Conservation (phyloP, 2,797 vertebrate species). For the Myotis pilosus region DNA sequence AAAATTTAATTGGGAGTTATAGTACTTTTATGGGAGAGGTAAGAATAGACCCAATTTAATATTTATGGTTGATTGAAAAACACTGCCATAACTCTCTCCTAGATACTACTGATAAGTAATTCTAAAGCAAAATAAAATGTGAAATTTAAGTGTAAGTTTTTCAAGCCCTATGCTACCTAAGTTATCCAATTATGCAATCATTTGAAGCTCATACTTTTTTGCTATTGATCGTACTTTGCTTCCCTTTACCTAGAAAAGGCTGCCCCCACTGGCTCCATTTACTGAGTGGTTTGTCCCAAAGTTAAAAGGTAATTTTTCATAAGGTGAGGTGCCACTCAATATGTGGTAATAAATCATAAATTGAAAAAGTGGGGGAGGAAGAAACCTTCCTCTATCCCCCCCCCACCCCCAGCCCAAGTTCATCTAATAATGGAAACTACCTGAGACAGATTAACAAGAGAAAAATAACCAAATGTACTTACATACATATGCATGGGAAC, state of each 20-base stretch:
- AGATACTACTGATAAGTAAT: not conserved
- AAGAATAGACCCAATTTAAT: not conserved
- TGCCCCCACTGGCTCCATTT: not conserved
- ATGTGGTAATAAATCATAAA: not conserved
- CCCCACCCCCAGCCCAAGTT: too few species aligned
- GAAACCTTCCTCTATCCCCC: not conserved
- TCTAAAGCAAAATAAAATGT: not conserved
- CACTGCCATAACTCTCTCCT: not conserved
- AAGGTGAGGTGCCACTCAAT: not conserved
- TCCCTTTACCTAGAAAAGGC: not conserved
- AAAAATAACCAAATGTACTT: not conserved
- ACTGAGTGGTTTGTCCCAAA: not conserved
- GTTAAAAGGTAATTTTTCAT: not conserved
- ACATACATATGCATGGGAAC: not conserved
- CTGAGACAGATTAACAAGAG: not conserved
- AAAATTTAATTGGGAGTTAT: not conserved
- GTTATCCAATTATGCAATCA: not conserved
- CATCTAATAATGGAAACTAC: not conserved
- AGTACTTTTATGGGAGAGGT: not conserved
- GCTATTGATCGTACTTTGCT: not conserved
- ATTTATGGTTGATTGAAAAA: not conserved
- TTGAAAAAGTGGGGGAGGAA: not conserved
- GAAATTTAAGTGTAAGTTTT: not conserved
- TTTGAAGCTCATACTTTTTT: not conserved
- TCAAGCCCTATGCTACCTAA: not conserved